Conservation (phyloP, 2,888 invertebrate genomes). For the Epistrophe eligans region DNA sequence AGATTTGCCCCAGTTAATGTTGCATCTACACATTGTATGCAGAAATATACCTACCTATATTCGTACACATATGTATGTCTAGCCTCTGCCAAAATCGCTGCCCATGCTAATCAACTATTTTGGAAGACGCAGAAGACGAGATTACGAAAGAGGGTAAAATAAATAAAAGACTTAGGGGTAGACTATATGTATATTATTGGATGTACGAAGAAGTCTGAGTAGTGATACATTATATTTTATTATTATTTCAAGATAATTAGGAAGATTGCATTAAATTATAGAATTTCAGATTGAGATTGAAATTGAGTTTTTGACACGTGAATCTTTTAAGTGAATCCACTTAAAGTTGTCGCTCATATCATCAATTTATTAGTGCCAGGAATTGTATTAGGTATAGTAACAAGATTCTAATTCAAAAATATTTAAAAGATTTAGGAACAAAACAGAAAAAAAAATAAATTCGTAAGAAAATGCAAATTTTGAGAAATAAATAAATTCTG, state of each 20-base stretch:
- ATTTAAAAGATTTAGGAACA: not conserved
- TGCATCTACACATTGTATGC: constrained; percentile 43
- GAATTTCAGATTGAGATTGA: constrained; percentile 43
- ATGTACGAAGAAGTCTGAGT: constrained; percentile 20
- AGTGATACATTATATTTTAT: constrained; percentile 8
- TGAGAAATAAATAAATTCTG: no score
- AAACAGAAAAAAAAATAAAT: no score
- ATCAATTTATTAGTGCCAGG: not conserved
- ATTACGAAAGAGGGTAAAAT: constrained; percentile 42
- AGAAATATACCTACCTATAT: not conserved
- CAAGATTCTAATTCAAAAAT: not conserved
- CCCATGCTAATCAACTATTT: constrained; percentile 52
- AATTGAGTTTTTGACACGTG: constrained; percentile 52
- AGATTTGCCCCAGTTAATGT: constrained; percentile 65
- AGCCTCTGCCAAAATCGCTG: constrained; percentile 41
- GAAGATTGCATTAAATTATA: constrained; percentile 57
- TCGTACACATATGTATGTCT: not conserved
- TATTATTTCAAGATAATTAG: constrained; percentile 54
- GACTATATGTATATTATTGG: constrained; percentile 44
- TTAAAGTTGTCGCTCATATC: constrained; percentile 35
- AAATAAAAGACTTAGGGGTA: constrained; percentile 34
- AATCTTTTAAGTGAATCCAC: constrained; percentile 44
- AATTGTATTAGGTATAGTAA: not conserved
- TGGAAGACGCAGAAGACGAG: constrained; percentile 44
- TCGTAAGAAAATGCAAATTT: no score